phyloP scores from a whole-genome alignment of 2,888 invertebrate genomes.

The Polydrusus pterygomalis region DNA sequence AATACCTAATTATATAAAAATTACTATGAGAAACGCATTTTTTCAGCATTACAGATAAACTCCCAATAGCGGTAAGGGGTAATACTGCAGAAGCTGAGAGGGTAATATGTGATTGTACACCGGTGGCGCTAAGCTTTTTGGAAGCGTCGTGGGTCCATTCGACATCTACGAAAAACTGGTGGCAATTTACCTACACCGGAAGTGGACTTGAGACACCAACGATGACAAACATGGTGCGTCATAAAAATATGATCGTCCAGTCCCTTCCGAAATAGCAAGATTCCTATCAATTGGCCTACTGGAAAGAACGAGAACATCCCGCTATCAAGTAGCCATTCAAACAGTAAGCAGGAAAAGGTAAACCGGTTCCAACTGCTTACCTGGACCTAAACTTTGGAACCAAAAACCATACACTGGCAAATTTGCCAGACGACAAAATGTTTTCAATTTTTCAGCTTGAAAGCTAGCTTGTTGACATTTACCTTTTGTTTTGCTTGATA shows the following conservation, averaged over 20 bases:
- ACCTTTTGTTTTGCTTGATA: too few relatives aligned
- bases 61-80: too few relatives aligned
- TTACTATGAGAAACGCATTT: too few relatives aligned
- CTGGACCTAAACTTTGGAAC: too few relatives aligned
- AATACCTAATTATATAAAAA: too few relatives aligned
- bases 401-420: too few relatives aligned
- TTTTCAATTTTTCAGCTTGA: too few relatives aligned
- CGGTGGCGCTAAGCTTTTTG: neutral
- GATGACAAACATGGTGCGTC: neutral
- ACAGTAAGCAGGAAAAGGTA: neutral
- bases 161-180: neutral
- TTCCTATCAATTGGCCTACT: neutral
- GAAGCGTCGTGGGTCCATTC: conserved; percentile 5
- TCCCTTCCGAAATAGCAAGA: neutral
- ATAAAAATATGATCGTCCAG: neutral
- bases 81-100: too few relatives aligned
- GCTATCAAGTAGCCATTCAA: neutral
- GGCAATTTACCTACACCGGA: conserved; percentile 5
- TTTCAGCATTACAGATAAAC: too few relatives aligned
- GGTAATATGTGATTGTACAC: neutral
- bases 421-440: too few relatives aligned
- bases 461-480: too few relatives aligned
- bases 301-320: neutral
- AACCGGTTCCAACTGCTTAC: too few relatives aligned
- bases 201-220: neutral